Percentiles rank a stretch among this genome's conserved stretches.
Evolutionary conservation across 2,113 vertebrate genomes (phyloP).

Genomic region (Varanus komodoensis): DNA sequence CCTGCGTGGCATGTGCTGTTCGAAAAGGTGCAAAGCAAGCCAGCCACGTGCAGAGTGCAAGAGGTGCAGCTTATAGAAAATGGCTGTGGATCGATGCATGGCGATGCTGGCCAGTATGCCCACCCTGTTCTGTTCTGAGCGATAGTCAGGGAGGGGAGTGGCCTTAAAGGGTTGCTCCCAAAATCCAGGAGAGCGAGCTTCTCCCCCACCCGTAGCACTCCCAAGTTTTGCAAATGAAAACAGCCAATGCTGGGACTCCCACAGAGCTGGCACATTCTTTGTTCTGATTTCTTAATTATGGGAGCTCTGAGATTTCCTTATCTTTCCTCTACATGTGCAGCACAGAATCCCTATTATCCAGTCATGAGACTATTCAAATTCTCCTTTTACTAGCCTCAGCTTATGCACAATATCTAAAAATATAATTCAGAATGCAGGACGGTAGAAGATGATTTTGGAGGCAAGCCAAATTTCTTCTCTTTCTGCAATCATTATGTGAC

Average conservation of each 20-base stretch:
- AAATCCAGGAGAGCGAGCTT: no score
- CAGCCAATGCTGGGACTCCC: rapidly evolving
- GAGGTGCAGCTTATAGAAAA: no score
- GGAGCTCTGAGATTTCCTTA: background rate
- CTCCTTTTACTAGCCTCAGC: rapidly evolving
- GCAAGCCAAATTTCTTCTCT: background rate
- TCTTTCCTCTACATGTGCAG: rapidly evolving
- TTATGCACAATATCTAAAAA: no score
- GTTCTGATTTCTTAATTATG: background rate
- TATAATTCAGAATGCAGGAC: background rate
- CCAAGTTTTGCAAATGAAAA: background rate
- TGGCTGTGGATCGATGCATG: no score
- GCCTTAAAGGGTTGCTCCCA: no score
- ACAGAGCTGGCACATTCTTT: no score
- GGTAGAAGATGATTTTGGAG: background rate
- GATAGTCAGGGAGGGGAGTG: no score
- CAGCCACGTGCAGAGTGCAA: no score
- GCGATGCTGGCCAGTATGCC: no score
- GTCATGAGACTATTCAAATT: background rate
- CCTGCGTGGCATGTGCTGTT: no score
- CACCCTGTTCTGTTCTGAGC: no score
- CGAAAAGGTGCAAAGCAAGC: no score
- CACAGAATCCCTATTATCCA: background rate
- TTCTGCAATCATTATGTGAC: background rate
- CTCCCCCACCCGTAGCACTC: background rate